Evolutionary conservation across 2,888 invertebrate genomes (phyloP).

Genomic region (Drosophila pegasa): DNA sequence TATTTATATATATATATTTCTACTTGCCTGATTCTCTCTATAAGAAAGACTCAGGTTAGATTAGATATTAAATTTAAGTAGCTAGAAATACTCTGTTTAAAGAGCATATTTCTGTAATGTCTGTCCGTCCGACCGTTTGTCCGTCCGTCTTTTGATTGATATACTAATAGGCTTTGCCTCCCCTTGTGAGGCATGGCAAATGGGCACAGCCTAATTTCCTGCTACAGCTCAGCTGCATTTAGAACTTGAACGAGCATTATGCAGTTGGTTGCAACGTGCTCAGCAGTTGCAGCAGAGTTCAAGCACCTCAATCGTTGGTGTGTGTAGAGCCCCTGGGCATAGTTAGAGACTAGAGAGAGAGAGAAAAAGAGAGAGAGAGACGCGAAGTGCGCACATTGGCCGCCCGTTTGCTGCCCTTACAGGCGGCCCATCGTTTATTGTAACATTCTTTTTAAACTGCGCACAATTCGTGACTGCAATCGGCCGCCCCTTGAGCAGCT

Average conservation of each 20-base stretch:
- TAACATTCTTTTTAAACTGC: conserved; percentile 56
- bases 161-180: too few species aligned
- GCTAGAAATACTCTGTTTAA: too few species aligned
- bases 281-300: conserved; percentile 37
- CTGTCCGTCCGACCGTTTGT: too few species aligned
- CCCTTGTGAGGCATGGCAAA: too few species aligned
- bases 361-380: background rate
- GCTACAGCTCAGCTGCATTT: background rate
- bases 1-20: too few species aligned
- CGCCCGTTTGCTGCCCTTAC: conserved; percentile 28
- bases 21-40: too few species aligned
- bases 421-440: conserved; percentile 33
- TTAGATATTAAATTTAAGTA: too few species aligned
- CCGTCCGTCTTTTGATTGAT: too few species aligned
- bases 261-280: background rate
- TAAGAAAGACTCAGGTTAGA: too few species aligned
- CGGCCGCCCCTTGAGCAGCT: background rate
- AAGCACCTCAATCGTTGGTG: conserved; percentile 54
- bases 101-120: too few species aligned
- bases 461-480: conserved; percentile 68
- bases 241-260: background rate
- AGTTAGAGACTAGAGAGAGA: background rate
- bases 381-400: conserved; percentile 16
- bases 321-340: conserved; percentile 1
- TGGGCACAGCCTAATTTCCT: fast-evolving